Base-by-base conservation (phyloP, 53 echinoderm and acorn worm species). In the Luidia sarsii region DNA sequence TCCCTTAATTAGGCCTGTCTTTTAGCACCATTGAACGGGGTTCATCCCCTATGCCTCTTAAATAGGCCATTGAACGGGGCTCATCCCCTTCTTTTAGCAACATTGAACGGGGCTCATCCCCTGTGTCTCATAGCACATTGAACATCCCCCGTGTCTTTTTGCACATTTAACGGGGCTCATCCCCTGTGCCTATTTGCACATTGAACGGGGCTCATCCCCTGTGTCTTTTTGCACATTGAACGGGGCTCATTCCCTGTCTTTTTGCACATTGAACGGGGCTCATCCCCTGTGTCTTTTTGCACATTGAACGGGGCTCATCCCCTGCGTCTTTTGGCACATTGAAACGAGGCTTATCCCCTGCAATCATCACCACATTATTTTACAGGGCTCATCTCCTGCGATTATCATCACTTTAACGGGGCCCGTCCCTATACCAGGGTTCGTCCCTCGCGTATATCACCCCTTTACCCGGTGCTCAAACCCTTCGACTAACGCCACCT, bases 1-100 rank as follows among this genome's bases (percentile, higher is more conserved):
- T n/a, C n/a, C n/a, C n/a, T n/a, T n/a, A n/a, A n/a, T n/a, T n/a
- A n/a, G n/a, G n/a, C n/a, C n/a, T n/a, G n/a, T n/a, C n/a, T n/a
- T n/a, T n/a, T n/a, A n/a, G n/a, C n/a, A n/a, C n/a, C n/a, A n/a
- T n/a, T n/a, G n/a, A n/a, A n/a, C n/a, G n/a, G n/a, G n/a, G n/a
- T n/a, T n/a, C n/a, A n/a, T n/a, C n/a, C n/a, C n/a, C n/a, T n/a
- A n/a, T n/a, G n/a, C n/a, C n/a, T n/a, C n/a, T n/a, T n/a, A n/a
- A n/a, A n/a, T n/a, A n/a, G n/a, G n/a, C n/a, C n/a, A n/a, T 41
- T 6, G n/a, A 53, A 53, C 53, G 53, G 53, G 53, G 53, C 53
- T 6, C n/a, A 10, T 53, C 53, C 53, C 53, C 53, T 53, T 53
- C 53, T 10, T 8, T 10, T 5, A 53, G 7, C 41, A 41, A 41